Evolutionary conservation across 2,113 vertebrate genomes (phyloP), one percentile per base, ranked within the genome.

Genomic region (Ahaetulla prasina): DNA sequence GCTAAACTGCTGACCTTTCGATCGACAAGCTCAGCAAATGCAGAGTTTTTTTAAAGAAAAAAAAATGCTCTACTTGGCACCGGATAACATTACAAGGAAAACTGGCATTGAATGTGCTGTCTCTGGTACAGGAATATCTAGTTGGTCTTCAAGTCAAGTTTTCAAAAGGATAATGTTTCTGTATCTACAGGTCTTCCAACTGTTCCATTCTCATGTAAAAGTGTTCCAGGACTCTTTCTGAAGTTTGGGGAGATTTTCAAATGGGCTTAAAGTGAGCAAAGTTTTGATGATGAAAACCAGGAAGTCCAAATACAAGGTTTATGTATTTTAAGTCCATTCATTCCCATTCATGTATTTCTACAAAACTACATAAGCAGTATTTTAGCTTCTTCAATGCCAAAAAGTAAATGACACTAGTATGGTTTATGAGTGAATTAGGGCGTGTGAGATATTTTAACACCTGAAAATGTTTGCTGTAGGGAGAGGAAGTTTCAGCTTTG

Each of bases 361-460:
- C 30, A 87, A 95, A 91, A 89, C 30, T 30, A 5, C 14, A 27
- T 35, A 94, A 50, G 68, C 93, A 93, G 39, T 85, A 94, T 88
- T 92, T 92, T 90, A 94, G 27, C 53, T 93, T 93, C 94, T 96
- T 97, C 96, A 95, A 95, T 88, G 97, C 55, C 90, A 94, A 93
- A 97, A 96, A 95, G 96, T 94, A 96, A 96, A 96, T 97, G 92
- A 96, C 95, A 93, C 94, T 97, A 89, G 95, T 96, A 96, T 94
- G 93, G 92, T 91, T 87, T 96, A 8, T 95, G 93, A 96, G 93
- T 94, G 93, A 97, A 96, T 30, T 96, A 91, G 96, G 93, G 93
- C 95, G 94, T 85, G 60, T 93, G 91, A 96, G 92, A 94, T 92
- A 95, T 85, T 97, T 94, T 90, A 89, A 35, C 27, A n/a, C 89